Base-by-base conservation (phyloP, 2,797 vertebrate species). In the Alcedo quadribrachys region DNA sequence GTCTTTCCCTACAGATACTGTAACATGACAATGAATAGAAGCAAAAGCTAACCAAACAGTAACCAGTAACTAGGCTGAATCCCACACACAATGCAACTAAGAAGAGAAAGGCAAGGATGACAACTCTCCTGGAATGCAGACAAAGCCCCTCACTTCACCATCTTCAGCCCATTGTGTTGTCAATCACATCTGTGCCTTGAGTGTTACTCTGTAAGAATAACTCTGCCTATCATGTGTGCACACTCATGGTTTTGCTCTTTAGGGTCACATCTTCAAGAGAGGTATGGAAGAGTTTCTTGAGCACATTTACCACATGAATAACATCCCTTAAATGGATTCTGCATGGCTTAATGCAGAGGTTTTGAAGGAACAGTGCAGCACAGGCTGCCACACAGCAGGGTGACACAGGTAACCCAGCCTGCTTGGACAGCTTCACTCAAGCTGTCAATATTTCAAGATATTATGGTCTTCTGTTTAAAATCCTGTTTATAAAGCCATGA, bases 21-120 rank as follows among this genome's bases (percentile, higher is more conserved):
- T 37, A 90, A 67, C 12, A 55, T 57, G 73, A 91, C 89, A 94
- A 73, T 5, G 61, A 81, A 85, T 43, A 86, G 77, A 58, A 90
- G 32, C 55, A 78, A 84, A 92, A 83, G 51, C 37, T 48, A 81
- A 57, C 25, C 58, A 74, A 88, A 81, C 15, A 62, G 37, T 37
- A 75, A 89, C 15, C 40, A 28, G 3, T 20, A 87, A 15, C 43
- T 30, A 92, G 70, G 81, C 45, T 35, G 25, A 77, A 57, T 75
- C 42, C 67, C 45, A 85, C 24, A 77, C 3, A 16, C 21, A 90
- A 43, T 42, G 82, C 84, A 82, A 70, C 63, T 37, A 77, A 55
- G 32, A 76, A 81, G 71, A 68, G 35, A 83, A 68, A 75, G 53
- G 13, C 10, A 27, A 62, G 84, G 54, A 86, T 76, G 89, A 83